Conservation (phyloP, 2,797 vertebrate species). For the Paguma larvata region DNA sequence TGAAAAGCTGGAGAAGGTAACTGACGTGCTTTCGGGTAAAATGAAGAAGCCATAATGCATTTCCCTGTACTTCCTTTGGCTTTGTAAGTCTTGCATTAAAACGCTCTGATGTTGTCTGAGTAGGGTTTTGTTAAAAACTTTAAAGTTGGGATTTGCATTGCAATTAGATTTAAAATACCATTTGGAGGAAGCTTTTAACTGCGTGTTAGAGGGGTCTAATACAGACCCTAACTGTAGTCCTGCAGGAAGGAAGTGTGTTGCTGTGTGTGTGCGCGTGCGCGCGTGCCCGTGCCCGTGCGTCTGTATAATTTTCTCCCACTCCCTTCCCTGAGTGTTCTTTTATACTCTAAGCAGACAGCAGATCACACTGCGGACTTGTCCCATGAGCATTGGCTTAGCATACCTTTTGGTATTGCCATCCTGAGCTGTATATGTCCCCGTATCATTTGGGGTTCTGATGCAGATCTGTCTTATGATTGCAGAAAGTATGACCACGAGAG, state of each 20-base stretch:
- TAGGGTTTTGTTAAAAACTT: conserved; percentile 54
- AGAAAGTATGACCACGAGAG: background rate
- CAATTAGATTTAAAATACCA: conserved; percentile 60
- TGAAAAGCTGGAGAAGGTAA: background rate
- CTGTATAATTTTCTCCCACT: background rate
- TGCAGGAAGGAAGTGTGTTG: background rate
- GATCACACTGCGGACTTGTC: background rate
- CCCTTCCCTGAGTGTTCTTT: background rate
- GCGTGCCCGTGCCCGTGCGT: background rate
- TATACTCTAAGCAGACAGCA: background rate
- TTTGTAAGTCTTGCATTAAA: conserved; percentile 55
- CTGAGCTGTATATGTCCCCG: background rate
- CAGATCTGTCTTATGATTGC: background rate
- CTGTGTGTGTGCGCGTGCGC: background rate
- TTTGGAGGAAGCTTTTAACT: conserved; percentile 61
- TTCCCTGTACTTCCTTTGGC: background rate
- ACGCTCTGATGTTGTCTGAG: conserved; percentile 46
- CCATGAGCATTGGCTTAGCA: background rate
- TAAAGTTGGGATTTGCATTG: conserved; percentile 48
- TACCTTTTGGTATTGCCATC: background rate
- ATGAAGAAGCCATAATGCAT: background rate
- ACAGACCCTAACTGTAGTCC: background rate
- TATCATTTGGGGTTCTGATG: background rate
- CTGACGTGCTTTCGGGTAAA: background rate
- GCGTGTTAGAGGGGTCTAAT: background rate